Evolutionary conservation across 2,888 invertebrate genomes (phyloP).

Genomic region (Drosophila antonietae): DNA sequence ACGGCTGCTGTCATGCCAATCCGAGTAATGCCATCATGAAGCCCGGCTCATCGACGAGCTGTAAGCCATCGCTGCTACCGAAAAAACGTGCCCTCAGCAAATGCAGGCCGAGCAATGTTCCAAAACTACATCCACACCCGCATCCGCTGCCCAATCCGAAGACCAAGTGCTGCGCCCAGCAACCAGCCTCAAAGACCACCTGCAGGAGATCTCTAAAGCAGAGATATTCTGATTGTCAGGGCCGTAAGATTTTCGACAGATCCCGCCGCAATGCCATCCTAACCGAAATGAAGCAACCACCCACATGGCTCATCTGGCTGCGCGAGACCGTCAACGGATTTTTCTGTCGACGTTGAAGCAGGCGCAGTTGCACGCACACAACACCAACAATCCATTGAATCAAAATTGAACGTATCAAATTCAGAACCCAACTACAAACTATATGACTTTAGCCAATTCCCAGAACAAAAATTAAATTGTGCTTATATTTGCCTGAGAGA

Average conservation of each 20-base stretch:
- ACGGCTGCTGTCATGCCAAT: background rate
- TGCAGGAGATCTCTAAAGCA: background rate
- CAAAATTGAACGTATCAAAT: background rate
- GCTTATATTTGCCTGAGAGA: no score
- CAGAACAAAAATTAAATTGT: no score
- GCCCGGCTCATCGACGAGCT: background rate
- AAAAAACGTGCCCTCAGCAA: slow-evolving; percentile 2
- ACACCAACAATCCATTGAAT: no score
- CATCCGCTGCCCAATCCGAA: background rate
- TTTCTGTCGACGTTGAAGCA: background rate
- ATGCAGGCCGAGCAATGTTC: background rate
- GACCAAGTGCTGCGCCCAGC: slow-evolving; percentile 1
- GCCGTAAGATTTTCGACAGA: slow-evolving; percentile 67
- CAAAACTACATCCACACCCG: background rate
- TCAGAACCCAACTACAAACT: background rate
- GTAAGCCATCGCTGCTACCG: background rate
- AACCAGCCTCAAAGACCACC: background rate
- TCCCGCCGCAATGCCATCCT: slow-evolving; percentile 69
- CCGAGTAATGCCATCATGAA: background rate
- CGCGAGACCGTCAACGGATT: slow-evolving; percentile 28
- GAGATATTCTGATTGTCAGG: slow-evolving; percentile 57
- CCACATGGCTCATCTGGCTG: slow-evolving; percentile 68
- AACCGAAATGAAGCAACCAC: slow-evolving; percentile 79
- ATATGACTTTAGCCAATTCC: background rate
- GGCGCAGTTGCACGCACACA: no score